Evolutionary conservation across 2,113 vertebrate species (phyloP).

Genomic region (Talpa occidentalis): DNA sequence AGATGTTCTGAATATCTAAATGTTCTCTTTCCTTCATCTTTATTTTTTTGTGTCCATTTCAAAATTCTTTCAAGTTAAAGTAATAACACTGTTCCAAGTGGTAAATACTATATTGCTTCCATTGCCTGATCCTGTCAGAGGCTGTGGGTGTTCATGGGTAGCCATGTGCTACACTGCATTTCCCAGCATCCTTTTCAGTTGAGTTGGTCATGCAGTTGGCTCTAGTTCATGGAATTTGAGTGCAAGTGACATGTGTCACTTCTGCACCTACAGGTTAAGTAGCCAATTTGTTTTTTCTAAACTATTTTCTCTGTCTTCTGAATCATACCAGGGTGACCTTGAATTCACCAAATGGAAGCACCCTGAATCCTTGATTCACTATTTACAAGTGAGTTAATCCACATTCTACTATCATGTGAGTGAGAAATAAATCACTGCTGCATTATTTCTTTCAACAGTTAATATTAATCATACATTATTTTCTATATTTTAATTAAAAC

Average conservation of each 20-base stretch:
- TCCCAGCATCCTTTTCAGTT: not conserved
- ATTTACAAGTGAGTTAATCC: not conserved
- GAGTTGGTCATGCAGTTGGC: not conserved
- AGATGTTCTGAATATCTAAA: not conserved
- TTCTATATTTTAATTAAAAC: slow-evolving; percentile 38
- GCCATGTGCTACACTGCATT: not conserved
- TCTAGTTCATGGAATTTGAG: not conserved
- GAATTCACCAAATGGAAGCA: not conserved
- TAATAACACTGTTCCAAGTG: not conserved
- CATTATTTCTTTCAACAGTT: slow-evolving; percentile 30
- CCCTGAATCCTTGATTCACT: not conserved
- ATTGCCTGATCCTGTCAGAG: not conserved
- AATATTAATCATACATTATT: slow-evolving; percentile 1
- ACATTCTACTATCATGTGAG: not conserved
- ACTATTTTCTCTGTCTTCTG: not conserved
- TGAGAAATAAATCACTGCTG: not conserved
- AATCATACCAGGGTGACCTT: not conserved
- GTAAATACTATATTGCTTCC: not conserved
- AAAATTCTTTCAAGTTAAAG: slow-evolving; percentile 17
- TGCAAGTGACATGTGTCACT: not conserved
- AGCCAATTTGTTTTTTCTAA: not conserved
- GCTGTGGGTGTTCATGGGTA: not conserved
- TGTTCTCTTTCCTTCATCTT: not conserved
- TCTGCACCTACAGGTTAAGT: not conserved
- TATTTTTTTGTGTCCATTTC: not conserved